Evolutionary conservation across 2,113 vertebrate species (phyloP).

Genomic region (Cephalopholis sonnerati): DNA sequence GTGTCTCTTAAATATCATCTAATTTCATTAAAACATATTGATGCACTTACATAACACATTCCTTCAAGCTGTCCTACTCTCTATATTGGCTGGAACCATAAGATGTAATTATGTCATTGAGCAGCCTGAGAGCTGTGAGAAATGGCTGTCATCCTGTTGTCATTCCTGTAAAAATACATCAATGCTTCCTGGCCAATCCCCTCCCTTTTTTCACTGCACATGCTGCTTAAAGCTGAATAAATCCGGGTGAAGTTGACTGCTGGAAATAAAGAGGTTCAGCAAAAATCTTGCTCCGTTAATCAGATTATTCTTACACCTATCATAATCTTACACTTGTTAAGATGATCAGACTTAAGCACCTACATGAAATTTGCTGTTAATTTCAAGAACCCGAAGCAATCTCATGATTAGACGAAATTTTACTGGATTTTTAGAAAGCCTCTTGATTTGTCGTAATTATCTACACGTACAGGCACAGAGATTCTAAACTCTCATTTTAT

Average conservation of each 20-base stretch:
- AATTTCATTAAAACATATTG: not conserved
- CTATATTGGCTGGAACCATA: conserved; percentile 21
- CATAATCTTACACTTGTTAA: not conserved
- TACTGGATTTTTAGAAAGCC: not conserved
- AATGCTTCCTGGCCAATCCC: conserved; percentile 8
- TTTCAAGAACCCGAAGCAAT: not conserved
- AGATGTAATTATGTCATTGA: conserved; percentile 25
- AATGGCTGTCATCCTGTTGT: conserved; percentile 29
- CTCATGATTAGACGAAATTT: not conserved
- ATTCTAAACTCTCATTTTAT: not conserved
- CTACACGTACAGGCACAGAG: not conserved
- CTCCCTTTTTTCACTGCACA: not conserved
- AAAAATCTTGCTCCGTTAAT: not conserved
- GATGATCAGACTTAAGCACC: not conserved
- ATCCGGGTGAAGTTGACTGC: not conserved
- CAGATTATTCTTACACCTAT: not conserved
- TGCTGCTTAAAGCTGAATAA: not conserved
- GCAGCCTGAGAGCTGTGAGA: conserved; percentile 30
- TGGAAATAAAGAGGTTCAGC: not conserved
- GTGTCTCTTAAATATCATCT: not conserved
- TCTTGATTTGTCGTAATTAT: not conserved
- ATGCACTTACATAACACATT: not conserved
- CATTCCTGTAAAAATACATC: conserved; percentile 35
- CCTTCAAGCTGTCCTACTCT: conserved; percentile 8
- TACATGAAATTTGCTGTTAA: not conserved